Conservation (phyloP, 2,113 vertebrate species). For the Pachyramphus minor region DNA sequence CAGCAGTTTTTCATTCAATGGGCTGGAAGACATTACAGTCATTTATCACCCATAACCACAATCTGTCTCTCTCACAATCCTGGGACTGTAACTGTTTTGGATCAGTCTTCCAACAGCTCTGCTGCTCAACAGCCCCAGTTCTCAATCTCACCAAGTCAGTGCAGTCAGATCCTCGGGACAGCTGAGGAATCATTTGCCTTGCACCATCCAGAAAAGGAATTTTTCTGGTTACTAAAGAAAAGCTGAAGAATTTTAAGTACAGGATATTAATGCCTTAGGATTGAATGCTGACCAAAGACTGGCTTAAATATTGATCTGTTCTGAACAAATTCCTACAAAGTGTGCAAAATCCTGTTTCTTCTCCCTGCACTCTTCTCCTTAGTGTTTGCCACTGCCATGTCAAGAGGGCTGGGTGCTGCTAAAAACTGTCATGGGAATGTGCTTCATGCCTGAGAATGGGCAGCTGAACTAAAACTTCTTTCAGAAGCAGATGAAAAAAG, state of each 20-base stretch:
- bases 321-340: background rate
- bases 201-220: background rate
- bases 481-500: slow-evolving; percentile 5
- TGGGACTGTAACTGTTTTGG: background rate
- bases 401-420: background rate
- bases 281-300: background rate
- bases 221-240: background rate
- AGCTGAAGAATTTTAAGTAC: background rate
- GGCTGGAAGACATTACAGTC: background rate
- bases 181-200: background rate
- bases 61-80: background rate
- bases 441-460: background rate
- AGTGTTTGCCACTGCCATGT: background rate
- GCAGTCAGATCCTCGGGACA: background rate
- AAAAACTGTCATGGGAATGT: background rate
- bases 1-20: background rate
- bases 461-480: background rate
- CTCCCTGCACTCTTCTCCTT: background rate
- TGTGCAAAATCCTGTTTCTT: background rate
- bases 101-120: background rate
- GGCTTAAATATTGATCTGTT: background rate
- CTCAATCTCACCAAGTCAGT: background rate
- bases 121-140: background rate
- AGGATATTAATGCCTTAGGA: background rate
- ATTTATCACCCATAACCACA: background rate